phyloP scores from a whole-genome alignment of 2,113 vertebrate species.

The Phalacrocorax brasilianus region DNA sequence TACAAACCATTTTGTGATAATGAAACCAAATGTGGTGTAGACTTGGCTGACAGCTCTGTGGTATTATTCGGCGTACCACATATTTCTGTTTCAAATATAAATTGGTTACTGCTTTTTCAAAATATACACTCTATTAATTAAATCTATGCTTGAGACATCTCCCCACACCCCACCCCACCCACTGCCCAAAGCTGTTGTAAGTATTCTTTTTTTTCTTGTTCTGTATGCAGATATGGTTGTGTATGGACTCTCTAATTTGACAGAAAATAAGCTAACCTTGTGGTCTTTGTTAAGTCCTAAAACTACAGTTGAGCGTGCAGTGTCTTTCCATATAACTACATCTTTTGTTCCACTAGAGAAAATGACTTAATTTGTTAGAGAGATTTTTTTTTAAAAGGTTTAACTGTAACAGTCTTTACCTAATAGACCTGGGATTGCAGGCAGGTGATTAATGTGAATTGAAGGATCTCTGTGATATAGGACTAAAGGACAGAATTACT shows the following conservation, averaged over 20 bases:
- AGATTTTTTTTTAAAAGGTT: neutral
- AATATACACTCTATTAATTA: conserved; percentile 31
- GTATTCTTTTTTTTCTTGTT: neutral
- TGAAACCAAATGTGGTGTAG: conserved; percentile 38
- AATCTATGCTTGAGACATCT: conserved; percentile 9
- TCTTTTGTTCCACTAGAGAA: conserved; percentile 45
- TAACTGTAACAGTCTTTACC: conserved; percentile 34
- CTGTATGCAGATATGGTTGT: neutral
- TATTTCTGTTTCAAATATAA: conserved; percentile 51
- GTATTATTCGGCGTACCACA: conserved; percentile 18
- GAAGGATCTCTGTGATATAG: conserved; percentile 29
- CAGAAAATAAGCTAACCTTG: conserved; percentile 4
- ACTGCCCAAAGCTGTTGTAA: neutral
- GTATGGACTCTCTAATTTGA: neutral
- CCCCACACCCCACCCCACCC: too few relatives aligned
- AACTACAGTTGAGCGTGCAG: neutral
- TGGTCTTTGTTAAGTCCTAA: conserved; percentile 17
- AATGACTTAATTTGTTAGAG: conserved; percentile 46
- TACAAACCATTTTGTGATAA: conserved; percentile 37
- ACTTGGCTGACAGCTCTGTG: conserved; percentile 28
- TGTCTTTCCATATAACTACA: neutral
- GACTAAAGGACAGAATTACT: conserved; percentile 13
- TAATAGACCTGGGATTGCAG: conserved; percentile 37
- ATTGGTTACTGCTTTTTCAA: conserved; percentile 31
- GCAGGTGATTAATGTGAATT: conserved; percentile 49